phyloP scores from a whole-genome alignment of 2,888 invertebrate genomes.

The Adelognathus sp. region DNA sequence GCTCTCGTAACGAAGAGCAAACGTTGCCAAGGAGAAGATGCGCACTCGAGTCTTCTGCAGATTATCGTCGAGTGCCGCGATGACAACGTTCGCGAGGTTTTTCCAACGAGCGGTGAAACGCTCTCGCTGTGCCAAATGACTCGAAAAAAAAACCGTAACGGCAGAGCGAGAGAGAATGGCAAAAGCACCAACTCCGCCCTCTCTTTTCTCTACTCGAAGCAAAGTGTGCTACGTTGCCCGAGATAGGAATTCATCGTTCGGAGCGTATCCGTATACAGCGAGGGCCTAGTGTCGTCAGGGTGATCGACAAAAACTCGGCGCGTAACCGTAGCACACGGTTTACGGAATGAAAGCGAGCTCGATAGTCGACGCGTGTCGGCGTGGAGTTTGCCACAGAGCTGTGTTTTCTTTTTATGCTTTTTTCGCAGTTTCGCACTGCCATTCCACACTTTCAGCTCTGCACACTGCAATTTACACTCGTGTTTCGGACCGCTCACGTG shows the following conservation, averaged over 20 bases:
- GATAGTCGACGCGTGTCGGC: constrained; percentile 28
- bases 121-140: constrained; percentile 52
- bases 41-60: constrained; percentile 11
- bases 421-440: neutral
- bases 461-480: neutral
- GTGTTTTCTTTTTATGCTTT: neutral
- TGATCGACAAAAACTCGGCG: constrained; percentile 15
- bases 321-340: neutral
- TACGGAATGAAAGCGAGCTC: constrained; percentile 30
- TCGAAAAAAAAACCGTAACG: constrained; percentile 44
- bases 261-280: constrained; percentile 10
- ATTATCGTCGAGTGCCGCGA: constrained; percentile 40
- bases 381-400: neutral
- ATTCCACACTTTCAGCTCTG: neutral
- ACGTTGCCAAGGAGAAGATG: constrained; percentile 17
- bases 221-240: constrained; percentile 24
- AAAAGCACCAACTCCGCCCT: constrained; percentile 13
- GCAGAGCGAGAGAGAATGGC: constrained; percentile 15
- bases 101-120: constrained; percentile 32
- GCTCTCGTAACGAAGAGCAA: neutral
- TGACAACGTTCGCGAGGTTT: constrained; percentile 49
- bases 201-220: constrained; percentile 7
- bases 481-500: neutral
- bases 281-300: neutral
- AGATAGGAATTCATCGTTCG: constrained; percentile 36